Evolutionary conservation across 2,888 invertebrate genomes (phyloP).

Genomic region (Ernsta delagoae): DNA sequence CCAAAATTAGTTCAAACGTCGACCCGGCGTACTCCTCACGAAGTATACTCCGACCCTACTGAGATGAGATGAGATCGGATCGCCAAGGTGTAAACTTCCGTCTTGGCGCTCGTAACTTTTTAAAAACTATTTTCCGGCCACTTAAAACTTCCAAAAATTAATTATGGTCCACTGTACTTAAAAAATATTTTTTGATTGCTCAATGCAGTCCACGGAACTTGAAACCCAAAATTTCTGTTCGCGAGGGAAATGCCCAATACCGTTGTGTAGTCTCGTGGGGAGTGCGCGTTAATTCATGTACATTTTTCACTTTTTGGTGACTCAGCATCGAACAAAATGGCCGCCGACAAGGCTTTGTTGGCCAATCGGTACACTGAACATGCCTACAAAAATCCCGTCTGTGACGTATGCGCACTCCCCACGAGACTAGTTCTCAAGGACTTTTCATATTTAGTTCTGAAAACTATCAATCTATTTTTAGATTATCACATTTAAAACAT

Average conservation of each 20-base stretch:
- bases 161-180: conserved; percentile 42
- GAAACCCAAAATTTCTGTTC: conserved; percentile 84
- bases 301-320: conserved; percentile 87
- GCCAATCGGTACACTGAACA: conserved; percentile 73
- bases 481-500: conserved; percentile 40
- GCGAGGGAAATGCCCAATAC: conserved; percentile 84
- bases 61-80: not conserved
- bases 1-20: conserved; percentile 33
- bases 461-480: conserved; percentile 58
- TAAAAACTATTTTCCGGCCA: conserved; percentile 60
- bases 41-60: conserved; percentile 52
- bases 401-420: conserved; percentile 80
- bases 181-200: conserved; percentile 57
- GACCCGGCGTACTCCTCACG: conserved; percentile 54
- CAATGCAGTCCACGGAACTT: conserved; percentile 73
- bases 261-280: conserved; percentile 86
- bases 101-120: conserved; percentile 58
- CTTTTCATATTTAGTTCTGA: conserved; percentile 74
- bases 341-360: conserved; percentile 83
- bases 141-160: conserved; percentile 43
- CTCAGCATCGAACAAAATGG: conserved; percentile 88
- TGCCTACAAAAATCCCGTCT: conserved; percentile 73
- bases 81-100: conserved; percentile 59
- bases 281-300: conserved; percentile 83
- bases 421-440: conserved; percentile 84